Evolutionary conservation across 2,797 vertebrate genomes (phyloP).

Genomic region (Poecile montanus): DNA sequence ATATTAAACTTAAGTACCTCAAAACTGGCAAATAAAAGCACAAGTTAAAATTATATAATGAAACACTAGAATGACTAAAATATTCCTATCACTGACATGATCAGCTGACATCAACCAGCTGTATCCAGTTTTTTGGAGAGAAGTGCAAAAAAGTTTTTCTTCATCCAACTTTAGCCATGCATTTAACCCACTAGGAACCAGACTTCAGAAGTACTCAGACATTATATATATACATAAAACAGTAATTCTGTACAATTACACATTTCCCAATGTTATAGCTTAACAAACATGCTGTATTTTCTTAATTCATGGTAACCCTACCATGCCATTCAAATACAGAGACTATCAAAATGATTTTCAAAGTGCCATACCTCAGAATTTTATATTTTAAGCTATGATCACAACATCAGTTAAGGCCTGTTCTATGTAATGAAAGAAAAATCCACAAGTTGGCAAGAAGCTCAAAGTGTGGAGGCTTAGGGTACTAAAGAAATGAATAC

Average conservation of each 20-base stretch:
- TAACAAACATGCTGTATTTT: slow-evolving; percentile 73
- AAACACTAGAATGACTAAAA: slow-evolving; percentile 26
- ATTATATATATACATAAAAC: slow-evolving; percentile 49
- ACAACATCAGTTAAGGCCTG: slow-evolving; percentile 65
- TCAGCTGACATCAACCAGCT: slow-evolving; percentile 35
- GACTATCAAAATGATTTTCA: slow-evolving; percentile 67
- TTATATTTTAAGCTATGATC: slow-evolving; percentile 24
- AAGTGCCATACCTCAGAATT: slow-evolving; percentile 67
- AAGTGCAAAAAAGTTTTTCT: slow-evolving; percentile 69
- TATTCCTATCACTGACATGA: slow-evolving; percentile 43
- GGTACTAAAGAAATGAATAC: slow-evolving; percentile 28
- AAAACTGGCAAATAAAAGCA: slow-evolving; percentile 17
- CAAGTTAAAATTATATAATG: slow-evolving; percentile 20
- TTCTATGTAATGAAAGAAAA: slow-evolving; percentile 62
- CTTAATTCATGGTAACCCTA: slow-evolving; percentile 65
- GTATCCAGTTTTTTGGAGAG: slow-evolving; percentile 51
- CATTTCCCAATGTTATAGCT: slow-evolving; percentile 66
- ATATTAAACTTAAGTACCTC: slow-evolving; percentile 14
- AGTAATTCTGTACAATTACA: slow-evolving; percentile 67
- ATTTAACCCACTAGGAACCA: slow-evolving; percentile 52
- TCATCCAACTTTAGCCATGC: slow-evolving; percentile 45
- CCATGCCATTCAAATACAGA: slow-evolving; percentile 71
- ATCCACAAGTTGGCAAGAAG: slow-evolving; percentile 24
- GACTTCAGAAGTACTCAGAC: slow-evolving; percentile 55
- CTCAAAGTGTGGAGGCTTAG: not conserved